Base-by-base conservation (phyloP, 2,888 invertebrate species). In the Cremastobaeus sp. region DNA sequence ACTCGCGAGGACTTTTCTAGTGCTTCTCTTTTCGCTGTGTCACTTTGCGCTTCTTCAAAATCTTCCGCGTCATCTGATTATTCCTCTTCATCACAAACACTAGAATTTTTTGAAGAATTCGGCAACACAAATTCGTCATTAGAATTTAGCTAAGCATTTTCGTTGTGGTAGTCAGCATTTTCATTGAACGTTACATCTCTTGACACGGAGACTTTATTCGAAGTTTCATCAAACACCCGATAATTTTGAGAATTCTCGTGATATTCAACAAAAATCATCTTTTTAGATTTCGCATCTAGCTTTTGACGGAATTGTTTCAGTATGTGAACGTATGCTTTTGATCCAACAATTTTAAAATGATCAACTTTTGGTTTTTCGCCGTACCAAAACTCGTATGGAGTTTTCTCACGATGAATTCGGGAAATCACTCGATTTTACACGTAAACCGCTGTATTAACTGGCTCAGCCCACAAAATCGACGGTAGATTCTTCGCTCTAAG, bases 391-490 rank as follows among this genome's bases (percentile, higher is more conserved):
- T 74, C 69, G 18, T 48, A 69, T 2, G 65, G 55, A 1, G 65
- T 74, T 9, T 47, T 59, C 6, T 35, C 43, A 4, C 28, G 11
- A 9, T 37, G 52, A 0, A 6, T 2, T 12, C 69, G 17, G n/a
- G 41, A 50, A 6, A 39, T 18, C 6, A 12, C 18, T n/a, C 69
- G 41, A 35, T 75, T 71, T 4, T 54, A n/a, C 1, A 55, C 12
- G 14, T 75, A 68, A n/a, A 71, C 54, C 1, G 71, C 20, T 1
- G 68, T 59, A 14, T 71, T 71, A 4, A 68, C 59, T 2, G 70
- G 62, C 65, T 75, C 66, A 8, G 70, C 66, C 71, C 60, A 71
- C 25, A 70, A 39, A 9, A 34, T 28, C 1, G 1, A 30, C 21
- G 71, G 59, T 2, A 76, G 28, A 20, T 43, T 43, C 20, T 20